Evolutionary conservation across 2,888 invertebrate genomes (phyloP).

Genomic region (Ceriagrion tenellum): DNA sequence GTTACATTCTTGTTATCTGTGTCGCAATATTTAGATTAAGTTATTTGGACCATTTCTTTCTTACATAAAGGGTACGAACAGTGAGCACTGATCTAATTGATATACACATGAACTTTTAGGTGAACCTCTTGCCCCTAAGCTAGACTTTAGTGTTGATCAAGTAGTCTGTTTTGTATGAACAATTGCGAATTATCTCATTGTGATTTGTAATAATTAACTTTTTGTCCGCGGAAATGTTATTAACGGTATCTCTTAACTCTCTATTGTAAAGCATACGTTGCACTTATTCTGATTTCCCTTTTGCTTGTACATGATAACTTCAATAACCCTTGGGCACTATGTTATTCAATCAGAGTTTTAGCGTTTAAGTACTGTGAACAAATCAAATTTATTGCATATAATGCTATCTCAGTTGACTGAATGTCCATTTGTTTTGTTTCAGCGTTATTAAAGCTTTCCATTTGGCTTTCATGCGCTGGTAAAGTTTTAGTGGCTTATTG

Average conservation of each 20-base stretch:
- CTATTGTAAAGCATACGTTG: neutral
- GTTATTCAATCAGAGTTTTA: neutral
- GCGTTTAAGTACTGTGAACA: neutral
- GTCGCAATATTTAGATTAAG: neutral
- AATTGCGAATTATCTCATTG: neutral
- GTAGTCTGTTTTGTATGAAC: neutral
- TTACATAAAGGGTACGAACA: neutral
- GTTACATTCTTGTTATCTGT: neutral
- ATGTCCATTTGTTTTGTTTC: neutral
- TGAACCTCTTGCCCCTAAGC: neutral
- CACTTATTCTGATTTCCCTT: neutral
- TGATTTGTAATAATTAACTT: neutral
- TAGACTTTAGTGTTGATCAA: too few species aligned
- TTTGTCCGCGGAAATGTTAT: neutral
- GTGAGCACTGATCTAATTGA: neutral
- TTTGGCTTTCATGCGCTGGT: neutral
- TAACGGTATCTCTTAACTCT: neutral
- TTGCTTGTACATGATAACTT: neutral
- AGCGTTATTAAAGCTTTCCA: neutral
- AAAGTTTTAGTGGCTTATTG: neutral
- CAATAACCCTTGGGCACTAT: neutral
- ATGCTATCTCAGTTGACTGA: neutral
- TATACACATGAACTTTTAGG: neutral
- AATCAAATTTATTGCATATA: neutral
- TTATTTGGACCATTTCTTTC: neutral